These are phyloP conservation scores for Emberiza fucata DNA, from an alignment of 2,113 vertebrate genomes.

Conservation along the genomic window DNA sequence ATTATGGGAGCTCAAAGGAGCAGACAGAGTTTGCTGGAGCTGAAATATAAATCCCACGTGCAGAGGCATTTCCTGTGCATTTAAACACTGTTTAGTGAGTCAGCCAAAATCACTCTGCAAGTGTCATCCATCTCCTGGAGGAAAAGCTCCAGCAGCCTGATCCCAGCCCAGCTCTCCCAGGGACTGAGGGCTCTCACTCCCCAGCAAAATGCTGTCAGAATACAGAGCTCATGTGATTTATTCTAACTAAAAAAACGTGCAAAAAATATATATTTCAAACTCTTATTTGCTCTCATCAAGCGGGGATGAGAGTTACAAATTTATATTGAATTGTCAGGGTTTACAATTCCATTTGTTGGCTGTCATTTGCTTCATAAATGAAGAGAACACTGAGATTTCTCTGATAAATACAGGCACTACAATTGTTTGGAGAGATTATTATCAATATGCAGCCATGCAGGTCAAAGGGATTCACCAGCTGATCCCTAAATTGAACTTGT, in stretches of 20 bases:
- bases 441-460: not conserved
- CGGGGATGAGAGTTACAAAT: not conserved
- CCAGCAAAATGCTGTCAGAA: not conserved
- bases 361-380: slow-evolving; percentile 56
- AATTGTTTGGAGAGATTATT: not conserved
- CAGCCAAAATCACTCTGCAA: slow-evolving; percentile 9
- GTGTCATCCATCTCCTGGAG: not conserved
- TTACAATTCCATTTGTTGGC: slow-evolving; percentile 52
- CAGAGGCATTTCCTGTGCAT: slow-evolving; percentile 20
- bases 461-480: not conserved
- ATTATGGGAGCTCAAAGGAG: not conserved
- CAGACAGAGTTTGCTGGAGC: not conserved
- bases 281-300: slow-evolving; percentile 28
- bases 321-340: slow-evolving; percentile 51
- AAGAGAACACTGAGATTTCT: slow-evolving; percentile 27
- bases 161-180: not conserved
- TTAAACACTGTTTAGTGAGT: not conserved
- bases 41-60: not conserved
- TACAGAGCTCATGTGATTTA: not conserved
- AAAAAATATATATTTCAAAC: not conserved
- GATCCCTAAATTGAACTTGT: not conserved
- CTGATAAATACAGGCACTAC: not conserved
- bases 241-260: not conserved
- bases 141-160: not conserved
- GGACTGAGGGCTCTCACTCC: not conserved